A percentile compares a stretch with the other conserved stretches of the same genome.
Evolutionary conservation across 1,140 invertebrate species (phyloP).

Genomic region (Drosophila nigromelanica): DNA sequence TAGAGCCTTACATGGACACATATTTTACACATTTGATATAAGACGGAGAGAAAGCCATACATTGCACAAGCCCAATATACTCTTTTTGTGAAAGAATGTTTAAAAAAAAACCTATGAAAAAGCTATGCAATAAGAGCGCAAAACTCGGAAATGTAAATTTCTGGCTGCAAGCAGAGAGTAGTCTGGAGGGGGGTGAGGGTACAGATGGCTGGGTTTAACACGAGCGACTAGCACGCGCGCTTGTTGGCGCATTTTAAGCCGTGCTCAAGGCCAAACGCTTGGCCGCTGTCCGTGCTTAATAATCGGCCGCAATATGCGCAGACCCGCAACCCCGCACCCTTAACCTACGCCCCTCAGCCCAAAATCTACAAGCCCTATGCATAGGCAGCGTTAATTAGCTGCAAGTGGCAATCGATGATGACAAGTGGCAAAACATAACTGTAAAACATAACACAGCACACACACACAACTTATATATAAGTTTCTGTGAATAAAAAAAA

Average conservation of each 20-base stretch:
- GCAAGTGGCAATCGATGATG: conserved; percentile 39
- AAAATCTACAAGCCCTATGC: conserved; percentile 1
- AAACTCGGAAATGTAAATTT: no score
- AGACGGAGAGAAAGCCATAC: no score
- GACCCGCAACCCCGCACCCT: not conserved
- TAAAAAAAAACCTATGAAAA: no score
- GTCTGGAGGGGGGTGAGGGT: not conserved
- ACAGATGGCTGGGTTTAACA: conserved; percentile 26
- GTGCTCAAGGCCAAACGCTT: conserved; percentile 46
- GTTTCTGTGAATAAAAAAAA: no score
- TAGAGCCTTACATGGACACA: no score
- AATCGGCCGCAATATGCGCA: conserved; percentile 42
- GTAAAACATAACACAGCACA: conserved; percentile 12
- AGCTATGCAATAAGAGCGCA: no score
- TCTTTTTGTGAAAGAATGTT: no score
- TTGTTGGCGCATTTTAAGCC: conserved; percentile 73
- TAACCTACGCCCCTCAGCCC: not conserved
- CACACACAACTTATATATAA: not conserved
- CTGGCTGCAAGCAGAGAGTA: not conserved
- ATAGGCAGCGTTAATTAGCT: conserved; percentile 41
- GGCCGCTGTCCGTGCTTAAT: conserved; percentile 34
- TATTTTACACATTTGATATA: no score
- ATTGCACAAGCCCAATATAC: no score
- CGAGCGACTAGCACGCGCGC: conserved; percentile 52
- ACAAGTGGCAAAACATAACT: conserved; percentile 34